phyloP scores from a whole-genome alignment of 2,888 invertebrate species.

The Drosophila picticornis region DNA sequence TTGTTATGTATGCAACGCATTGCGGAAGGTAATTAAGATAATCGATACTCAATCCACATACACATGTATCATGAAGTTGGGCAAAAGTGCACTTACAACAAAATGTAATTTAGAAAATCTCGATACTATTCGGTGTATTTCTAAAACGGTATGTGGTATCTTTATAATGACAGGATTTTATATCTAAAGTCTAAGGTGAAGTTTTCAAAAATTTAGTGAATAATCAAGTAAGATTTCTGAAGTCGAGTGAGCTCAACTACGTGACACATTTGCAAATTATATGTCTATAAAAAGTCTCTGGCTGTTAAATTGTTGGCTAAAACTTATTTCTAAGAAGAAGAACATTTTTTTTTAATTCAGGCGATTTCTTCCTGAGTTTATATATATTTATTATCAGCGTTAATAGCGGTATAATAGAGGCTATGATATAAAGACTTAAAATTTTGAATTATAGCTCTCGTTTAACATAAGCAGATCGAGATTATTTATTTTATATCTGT shows the following conservation, averaged over 20 bases:
- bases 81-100: not conserved
- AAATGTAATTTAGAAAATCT: not conserved
- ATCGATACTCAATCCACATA: not conserved
- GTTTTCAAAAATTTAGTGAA: not conserved
- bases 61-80: not conserved
- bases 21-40: conserved; percentile 2
- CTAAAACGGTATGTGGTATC: not conserved
- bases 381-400: not conserved
- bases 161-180: not conserved
- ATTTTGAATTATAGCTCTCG: not conserved
- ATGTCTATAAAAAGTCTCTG: not conserved
- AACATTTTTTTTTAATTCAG: too few relatives aligned
- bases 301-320: not conserved
- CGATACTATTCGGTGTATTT: not conserved
- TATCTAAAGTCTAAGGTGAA: not conserved
- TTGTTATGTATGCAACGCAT: not conserved
- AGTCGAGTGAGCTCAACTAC: not conserved
- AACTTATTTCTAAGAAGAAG: too few relatives aligned
- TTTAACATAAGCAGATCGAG: not conserved
- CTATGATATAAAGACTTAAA: not conserved
- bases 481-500: too few relatives aligned
- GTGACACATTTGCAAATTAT: not conserved
- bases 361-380: too few relatives aligned
- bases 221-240: not conserved
- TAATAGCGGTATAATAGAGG: not conserved